A percentile compares a stretch with the other conserved stretches of the same genome.
These are phyloP conservation scores for Scaptomyza tumidula DNA, from an alignment of 2,888 invertebrate species.

Conservation along the genomic window DNA sequence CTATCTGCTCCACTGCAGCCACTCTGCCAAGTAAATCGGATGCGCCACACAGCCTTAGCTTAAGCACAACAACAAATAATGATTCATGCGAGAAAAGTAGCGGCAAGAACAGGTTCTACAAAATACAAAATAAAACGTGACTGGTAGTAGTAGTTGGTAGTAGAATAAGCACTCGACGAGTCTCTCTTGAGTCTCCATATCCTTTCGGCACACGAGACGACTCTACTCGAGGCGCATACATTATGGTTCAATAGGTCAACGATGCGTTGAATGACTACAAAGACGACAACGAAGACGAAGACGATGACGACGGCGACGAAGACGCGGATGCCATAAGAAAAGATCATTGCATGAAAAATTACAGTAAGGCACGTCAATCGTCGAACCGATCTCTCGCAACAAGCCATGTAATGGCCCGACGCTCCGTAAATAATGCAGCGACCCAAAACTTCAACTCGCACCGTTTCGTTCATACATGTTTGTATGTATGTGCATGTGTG, in stretches of 20 bases:
- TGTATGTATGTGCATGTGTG: neutral
- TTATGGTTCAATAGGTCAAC: conserved; percentile 84
- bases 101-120: conserved; percentile 71
- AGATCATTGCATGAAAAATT: conserved; percentile 79
- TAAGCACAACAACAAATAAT: conserved; percentile 71
- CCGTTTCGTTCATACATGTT: conserved; percentile 38
- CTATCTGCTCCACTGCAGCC: neutral
- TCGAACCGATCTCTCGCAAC: conserved; percentile 69
- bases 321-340: conserved; percentile 50
- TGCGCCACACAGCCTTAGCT: conserved; percentile 27
- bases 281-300: conserved; percentile 7
- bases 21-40: neutral
- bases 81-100: conserved; percentile 79
- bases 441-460: conserved; percentile 32
- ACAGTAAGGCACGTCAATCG: conserved; percentile 80
- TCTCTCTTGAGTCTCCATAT: conserved; percentile 36
- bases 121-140: conserved; percentile 49
- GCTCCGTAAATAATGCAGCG: conserved; percentile 61
- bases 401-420: conserved; percentile 70
- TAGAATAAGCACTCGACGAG: conserved; percentile 27
- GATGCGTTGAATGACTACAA: conserved; percentile 81
- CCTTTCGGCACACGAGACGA: conserved; percentile 71
- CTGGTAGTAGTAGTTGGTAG: conserved; percentile 30
- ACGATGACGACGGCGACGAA: conserved; percentile 17
- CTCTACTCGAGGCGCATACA: conserved; percentile 39